Base-by-base conservation (phyloP, 1,140 invertebrate species). In the Idris sp. region DNA sequence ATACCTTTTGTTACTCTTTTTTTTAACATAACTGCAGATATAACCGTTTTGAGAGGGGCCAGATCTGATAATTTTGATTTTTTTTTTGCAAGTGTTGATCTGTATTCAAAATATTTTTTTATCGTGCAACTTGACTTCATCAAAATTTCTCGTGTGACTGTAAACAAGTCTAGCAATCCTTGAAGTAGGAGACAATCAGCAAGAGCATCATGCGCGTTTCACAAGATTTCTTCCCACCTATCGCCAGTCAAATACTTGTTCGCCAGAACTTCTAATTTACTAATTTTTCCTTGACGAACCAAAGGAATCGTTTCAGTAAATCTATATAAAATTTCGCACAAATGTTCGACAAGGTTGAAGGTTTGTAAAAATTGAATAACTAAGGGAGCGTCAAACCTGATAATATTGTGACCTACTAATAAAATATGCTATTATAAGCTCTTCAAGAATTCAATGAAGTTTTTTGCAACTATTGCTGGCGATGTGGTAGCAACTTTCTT, bases 251-350 rank as follows among this genome's bases (percentile, higher is more conserved):
- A 11, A 36, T 44, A 46, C 10, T 49, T 41, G 22, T 58, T 14
- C 7, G 51, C 49, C 13, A 64, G 25, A 22, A 49, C 13, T 16
- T 64, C 59, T 14, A 64, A 30, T 46, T 64, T 64, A n/a, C 4
- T 13, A n/a, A 58, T 31, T 56, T 73, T 73, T 35, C 44, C 69
- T 73, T 73, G 59, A 13, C 43, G 33, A 13, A 73, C 26, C n/a
- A 73, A 16, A 11, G 69, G 58, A 2, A 73, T 8, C 7, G 69
- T 58, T 19, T 73, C 59, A 2, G 40, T 16, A 26, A 73, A 40
- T 22, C 59, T 51, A 31, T 64, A 73, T 7, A 53, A 11, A 11
- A 64, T 65, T 5, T 31, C 4, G n/a, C 36, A 59, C 1, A 74
- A 19, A 1, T 43, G 22, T 44, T 46, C 43, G 1, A 26, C 36